These are phyloP conservation scores for Carapus acus DNA, from an alignment of 2,797 vertebrate species.

Conservation along the genomic window DNA sequence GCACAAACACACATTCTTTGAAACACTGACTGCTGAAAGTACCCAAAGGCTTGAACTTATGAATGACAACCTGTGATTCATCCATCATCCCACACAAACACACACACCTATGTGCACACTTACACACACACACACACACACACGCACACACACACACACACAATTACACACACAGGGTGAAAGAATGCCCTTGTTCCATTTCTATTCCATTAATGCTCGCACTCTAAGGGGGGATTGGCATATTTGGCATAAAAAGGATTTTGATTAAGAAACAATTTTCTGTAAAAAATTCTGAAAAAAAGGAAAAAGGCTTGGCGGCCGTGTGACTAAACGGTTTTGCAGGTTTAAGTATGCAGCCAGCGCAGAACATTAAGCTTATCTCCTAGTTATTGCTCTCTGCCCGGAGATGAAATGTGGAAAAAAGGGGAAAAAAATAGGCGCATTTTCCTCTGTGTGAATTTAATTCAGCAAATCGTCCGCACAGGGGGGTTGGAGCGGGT, in stretches of 20 bases:
- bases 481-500: no score
- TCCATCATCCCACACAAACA: no score
- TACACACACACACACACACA: no score
- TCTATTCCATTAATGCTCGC: slow-evolving; percentile 46
- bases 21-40: no score
- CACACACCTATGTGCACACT: no score
- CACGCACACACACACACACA: no score
- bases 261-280: slow-evolving; percentile 48
- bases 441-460: slow-evolving; percentile 38
- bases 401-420: slow-evolving; percentile 7
- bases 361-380: slow-evolving; percentile 43
- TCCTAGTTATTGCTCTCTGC: slow-evolving; percentile 18
- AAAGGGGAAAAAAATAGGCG: slow-evolving; percentile 2
- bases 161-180: no score
- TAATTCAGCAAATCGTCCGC: slow-evolving; percentile 41
- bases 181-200: no score
- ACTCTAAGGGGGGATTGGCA: slow-evolving; percentile 18
- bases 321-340: slow-evolving; percentile 3
- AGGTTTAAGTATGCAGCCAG: slow-evolving; percentile 23
- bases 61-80: slow-evolving; percentile 37
- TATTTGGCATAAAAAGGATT: slow-evolving; percentile 48
- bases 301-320: slow-evolving; percentile 16
- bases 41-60: slow-evolving; percentile 38
- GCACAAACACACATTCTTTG: not conserved
- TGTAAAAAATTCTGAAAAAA: slow-evolving; percentile 33